Evolutionary conservation across 2,797 vertebrate species (phyloP).

Genomic region (Phoebastria nigripes): DNA sequence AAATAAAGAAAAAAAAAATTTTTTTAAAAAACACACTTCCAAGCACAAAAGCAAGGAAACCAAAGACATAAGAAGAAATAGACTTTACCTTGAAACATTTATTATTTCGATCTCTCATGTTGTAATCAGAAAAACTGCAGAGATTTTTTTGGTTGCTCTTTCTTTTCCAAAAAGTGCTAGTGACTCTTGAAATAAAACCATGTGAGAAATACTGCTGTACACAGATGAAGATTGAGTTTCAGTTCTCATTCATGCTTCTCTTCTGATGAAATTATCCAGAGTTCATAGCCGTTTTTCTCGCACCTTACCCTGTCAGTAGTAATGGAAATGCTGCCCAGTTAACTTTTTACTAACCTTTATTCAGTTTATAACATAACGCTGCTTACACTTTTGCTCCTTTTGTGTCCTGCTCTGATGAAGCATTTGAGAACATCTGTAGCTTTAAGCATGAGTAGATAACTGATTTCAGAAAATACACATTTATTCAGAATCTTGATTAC

Average conservation of each 20-base stretch:
- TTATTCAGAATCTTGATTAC: not conserved
- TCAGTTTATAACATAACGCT: not conserved
- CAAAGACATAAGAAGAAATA: not conserved
- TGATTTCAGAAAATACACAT: not conserved
- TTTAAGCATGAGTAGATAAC: not conserved
- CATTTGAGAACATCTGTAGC: not conserved
- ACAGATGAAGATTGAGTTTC: not conserved
- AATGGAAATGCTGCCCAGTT: not conserved
- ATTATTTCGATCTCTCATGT: not conserved
- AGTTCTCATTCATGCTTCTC: not conserved
- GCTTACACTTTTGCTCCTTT: not conserved
- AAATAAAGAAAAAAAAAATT: not conserved
- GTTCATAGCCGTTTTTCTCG: not conserved
- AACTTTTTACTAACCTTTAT: not conserved
- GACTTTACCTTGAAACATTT: no score
- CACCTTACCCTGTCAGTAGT: not conserved
- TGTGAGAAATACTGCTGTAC: not conserved
- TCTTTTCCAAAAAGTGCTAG: not conserved
- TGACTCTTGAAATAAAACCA: not conserved
- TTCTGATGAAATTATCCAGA: not conserved
- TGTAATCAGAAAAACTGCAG: not conserved
- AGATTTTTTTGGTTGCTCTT: not conserved
- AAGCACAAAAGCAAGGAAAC: not conserved
- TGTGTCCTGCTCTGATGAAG: not conserved
- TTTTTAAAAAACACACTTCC: not conserved